Evolutionary conservation across 2,797 vertebrate genomes (phyloP), one percentile per base, ranked within the genome.

Genomic region (Clarias pachynema): DNA sequence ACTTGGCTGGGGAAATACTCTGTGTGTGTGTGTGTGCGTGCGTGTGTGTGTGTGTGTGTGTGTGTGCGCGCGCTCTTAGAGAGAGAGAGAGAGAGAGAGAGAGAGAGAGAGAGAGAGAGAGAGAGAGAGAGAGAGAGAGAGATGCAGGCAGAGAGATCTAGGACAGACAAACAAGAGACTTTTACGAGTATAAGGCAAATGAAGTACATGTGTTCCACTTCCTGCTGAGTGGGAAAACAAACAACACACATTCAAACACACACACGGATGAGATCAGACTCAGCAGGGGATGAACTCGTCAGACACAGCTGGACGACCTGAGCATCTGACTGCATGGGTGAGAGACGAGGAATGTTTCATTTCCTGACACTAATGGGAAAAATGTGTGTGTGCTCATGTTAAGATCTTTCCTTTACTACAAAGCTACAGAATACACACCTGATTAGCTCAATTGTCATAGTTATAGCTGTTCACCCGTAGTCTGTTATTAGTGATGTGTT

Each of bases 181-280:
- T 49, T 94, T 92, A 93, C 79, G 78, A 90, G 91, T 91, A 86
- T 59, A 89, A 85, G 85, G 89, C 75, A 84, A 93, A 94, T 92
- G 88, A 90, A 90, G 93, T 94, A 92, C 93, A 93, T 89, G 92
- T 93, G 92, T 65, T 53, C 62, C 70, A 82, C 73, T 88, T 93
- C 91, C 87, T 93, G 92, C 93, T 91, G 91, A 1, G 79, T 24
- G 18, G 53, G 20, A 65, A 83, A 65, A 31, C 16, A 62, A 75
- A 9, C 75, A 37, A 24, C 59, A 44, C 69, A 63, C 83, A 66
- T 10, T 70, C 24, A 84, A 75, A 83, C 79, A 66, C 70, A 84
- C 34, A 81, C 66, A 81, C 14, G 5, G 83, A 59, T 18, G 68
- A 82, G 31, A 73, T 62, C 68, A 73, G 29, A 70, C 5, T 31